Base-by-base conservation (phyloP, 2,888 invertebrate genomes). In the Ophion costatus region DNA sequence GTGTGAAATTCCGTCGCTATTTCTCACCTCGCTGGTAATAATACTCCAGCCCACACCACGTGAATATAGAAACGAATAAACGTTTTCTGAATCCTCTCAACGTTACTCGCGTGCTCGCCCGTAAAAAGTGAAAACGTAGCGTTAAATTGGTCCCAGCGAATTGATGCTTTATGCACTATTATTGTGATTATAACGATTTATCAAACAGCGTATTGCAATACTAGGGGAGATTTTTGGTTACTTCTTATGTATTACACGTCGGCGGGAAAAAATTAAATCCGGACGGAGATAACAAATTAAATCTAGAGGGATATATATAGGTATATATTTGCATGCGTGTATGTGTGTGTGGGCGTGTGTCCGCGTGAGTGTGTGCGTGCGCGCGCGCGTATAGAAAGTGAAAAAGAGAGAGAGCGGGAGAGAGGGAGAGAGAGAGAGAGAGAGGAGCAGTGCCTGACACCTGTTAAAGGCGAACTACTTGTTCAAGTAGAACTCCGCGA, bases 51-150 rank as follows among this genome's bases (percentile, higher is more conserved):
- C 7, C 20, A 20, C 22, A 38, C 11, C 66, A 66, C 38, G 45
- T 66, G 3, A 24, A 57, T 64, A 20, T 38, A 63, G n/a, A 64
- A 17, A 67, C 56, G 67, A 77, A 67, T 33, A 56, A 79, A 79
- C 73, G 42, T 63, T 80, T 64, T 56, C 73, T 51, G 71, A 75
- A 59, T 51, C 33, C 42, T 80, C 24, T 71, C 14, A 63, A 29
- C 42, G 56, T 69, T 77, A 42, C 77, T 69, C 73, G 56, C 45
- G 45, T 45, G 45, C 45, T 45, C 14, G 61, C 51, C 73, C 82
- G 87, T 84, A 88, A 90, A 90, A 90, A 91, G 90, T 91, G 91
- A 90, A 91, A 91, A 90, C 88, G 82, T 88, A 80, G 90, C 90
- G 89, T 89, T 87, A 91, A 91, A 91, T 91, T 90, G 88, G 90